Percentiles rank a stretch among this genome's conserved stretches.
Conservation (phyloP, 2,113 vertebrate species). For the Peromyscus polionotus region DNA sequence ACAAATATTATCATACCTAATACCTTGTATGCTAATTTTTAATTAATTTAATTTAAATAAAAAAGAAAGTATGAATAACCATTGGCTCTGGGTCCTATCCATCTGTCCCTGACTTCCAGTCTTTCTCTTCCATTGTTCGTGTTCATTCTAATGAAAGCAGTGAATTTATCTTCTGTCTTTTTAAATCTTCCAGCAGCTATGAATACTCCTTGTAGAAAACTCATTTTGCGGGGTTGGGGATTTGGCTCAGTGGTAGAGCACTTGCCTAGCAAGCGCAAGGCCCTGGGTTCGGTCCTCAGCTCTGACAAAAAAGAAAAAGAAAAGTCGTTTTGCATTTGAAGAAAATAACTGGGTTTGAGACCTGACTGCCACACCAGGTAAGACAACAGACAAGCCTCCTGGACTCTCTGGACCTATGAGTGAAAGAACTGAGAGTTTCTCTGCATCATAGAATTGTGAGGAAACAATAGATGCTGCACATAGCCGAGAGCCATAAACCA, state of each 20-base stretch:
- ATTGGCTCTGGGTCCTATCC: background rate
- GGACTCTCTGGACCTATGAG: background rate
- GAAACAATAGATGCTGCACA: background rate
- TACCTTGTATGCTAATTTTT: background rate
- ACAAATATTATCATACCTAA: background rate
- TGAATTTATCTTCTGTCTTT: background rate
- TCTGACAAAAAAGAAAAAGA: background rate
- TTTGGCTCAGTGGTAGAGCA: too few species aligned
- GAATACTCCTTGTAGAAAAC: constrained; percentile 31
- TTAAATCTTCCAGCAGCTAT: background rate
- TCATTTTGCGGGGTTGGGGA: background rate
- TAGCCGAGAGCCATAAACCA: background rate
- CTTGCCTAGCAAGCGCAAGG: too few species aligned
- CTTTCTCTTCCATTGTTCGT: background rate
- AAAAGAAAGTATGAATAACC: background rate
- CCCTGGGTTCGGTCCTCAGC: too few species aligned
- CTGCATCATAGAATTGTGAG: background rate
- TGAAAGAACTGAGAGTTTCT: background rate
- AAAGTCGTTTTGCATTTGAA: background rate
- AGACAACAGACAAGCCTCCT: constrained; percentile 4
- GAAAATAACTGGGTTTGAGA: constrained; percentile 11
- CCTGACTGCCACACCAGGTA: background rate
- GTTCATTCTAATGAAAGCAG: background rate
- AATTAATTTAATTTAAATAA: background rate
- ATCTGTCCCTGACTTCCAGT: background rate